A percentile compares a stretch with the other conserved stretches of the same genome.
phyloP scores from a whole-genome alignment of 2,113 vertebrate species.

The Labrus mixtus region DNA sequence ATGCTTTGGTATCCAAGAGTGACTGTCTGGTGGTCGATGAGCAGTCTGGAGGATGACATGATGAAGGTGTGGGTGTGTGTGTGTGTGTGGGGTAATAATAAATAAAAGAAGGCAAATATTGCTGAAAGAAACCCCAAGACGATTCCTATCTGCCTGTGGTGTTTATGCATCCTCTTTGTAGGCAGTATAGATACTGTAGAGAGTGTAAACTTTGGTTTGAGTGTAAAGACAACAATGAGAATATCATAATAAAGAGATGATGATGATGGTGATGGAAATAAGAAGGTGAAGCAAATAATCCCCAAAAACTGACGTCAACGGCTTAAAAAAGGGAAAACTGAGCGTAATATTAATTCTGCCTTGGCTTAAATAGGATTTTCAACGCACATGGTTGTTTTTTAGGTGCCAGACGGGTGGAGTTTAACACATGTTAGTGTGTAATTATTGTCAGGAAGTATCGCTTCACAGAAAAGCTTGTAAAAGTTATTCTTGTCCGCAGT shows the following conservation, averaged over 20 bases:
- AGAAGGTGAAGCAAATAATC: constrained; percentile 3
- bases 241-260: not conserved
- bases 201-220: constrained; percentile 23
- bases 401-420: not conserved
- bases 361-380: not conserved
- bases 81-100: constrained; percentile 32
- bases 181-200: constrained; percentile 4
- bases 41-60: constrained; percentile 65
- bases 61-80: constrained; percentile 26
- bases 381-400: not conserved
- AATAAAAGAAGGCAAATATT: constrained; percentile 62
- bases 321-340: not conserved
- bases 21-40: constrained; percentile 69
- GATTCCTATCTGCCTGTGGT: constrained; percentile 22
- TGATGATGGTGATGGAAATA: constrained; percentile 10
- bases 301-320: not conserved
- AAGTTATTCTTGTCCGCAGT: too few species aligned
- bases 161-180: constrained; percentile 19
- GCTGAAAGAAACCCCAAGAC: constrained; percentile 15
- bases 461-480: not conserved
- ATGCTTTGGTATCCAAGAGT: constrained; percentile 81
- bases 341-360: not conserved
- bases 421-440: not conserved
- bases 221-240: constrained; percentile 2
- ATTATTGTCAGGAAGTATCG: not conserved